phyloP scores from a whole-genome alignment of 2,113 vertebrate genomes.

The Trachemys scripta region DNA sequence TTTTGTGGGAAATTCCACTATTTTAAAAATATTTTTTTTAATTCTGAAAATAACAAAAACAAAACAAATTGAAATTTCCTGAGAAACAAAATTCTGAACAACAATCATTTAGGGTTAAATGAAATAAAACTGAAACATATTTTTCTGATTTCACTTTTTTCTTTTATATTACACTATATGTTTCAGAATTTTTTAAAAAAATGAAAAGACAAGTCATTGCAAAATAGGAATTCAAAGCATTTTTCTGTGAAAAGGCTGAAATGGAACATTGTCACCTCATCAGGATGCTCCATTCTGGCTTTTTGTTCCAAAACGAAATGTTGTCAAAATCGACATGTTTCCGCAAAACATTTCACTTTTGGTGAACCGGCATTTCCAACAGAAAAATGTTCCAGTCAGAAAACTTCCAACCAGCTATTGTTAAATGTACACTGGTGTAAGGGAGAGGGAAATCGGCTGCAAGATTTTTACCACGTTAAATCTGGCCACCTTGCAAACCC shows the following conservation, averaged over 20 bases:
- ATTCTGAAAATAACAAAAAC: slow-evolving; percentile 9
- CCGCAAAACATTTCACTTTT: background rate
- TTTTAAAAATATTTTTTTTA: background rate
- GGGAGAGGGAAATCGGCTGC: background rate
- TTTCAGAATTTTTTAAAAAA: background rate
- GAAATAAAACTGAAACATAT: background rate
- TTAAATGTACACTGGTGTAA: background rate
- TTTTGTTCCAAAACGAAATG: background rate
- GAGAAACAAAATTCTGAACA: background rate
- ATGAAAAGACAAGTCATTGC: background rate
- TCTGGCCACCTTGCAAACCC: background rate
- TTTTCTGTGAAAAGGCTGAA: background rate
- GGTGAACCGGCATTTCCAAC: background rate
- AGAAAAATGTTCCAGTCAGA: background rate
- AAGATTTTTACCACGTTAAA: rapidly evolving
- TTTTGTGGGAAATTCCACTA: background rate
- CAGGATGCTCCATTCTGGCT: background rate
- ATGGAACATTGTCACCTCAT: slow-evolving; percentile 4
- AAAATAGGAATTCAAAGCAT: background rate
- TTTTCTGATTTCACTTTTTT: background rate
- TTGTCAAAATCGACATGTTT: background rate
- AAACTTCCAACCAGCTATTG: background rate
- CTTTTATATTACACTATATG: background rate
- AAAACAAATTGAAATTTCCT: background rate
- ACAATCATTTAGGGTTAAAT: background rate